These are phyloP conservation scores for Drosophila burlai DNA, from an alignment of 1,140 invertebrate species.

Conservation along the genomic window DNA sequence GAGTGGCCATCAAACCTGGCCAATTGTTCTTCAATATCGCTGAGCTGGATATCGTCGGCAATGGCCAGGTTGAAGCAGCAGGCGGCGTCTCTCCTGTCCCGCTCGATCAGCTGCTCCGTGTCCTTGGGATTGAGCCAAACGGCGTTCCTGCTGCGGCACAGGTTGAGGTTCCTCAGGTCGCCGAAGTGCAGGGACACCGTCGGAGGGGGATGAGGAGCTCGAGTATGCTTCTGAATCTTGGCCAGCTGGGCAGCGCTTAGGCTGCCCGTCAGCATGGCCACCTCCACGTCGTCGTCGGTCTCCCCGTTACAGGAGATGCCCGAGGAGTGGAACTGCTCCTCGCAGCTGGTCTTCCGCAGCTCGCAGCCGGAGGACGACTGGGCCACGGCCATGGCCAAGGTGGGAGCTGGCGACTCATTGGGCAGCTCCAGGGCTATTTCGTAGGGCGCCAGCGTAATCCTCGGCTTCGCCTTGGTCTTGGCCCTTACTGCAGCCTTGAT, in stretches of 20 bases:
- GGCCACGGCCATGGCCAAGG: slow-evolving; percentile 59
- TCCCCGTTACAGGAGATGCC: slow-evolving; percentile 79
- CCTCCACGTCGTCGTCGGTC: slow-evolving; percentile 75
- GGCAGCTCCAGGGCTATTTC: slow-evolving; percentile 68
- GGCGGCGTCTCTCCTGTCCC: slow-evolving; percentile 7
- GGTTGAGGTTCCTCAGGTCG: slow-evolving; percentile 71
- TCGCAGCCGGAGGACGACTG: slow-evolving; percentile 53
- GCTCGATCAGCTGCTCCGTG: slow-evolving; percentile 52
- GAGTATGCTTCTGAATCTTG: slow-evolving; percentile 35
- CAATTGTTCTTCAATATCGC: slow-evolving; percentile 85
- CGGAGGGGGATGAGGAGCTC: neutral
- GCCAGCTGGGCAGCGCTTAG: slow-evolving; percentile 56
- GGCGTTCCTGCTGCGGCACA: slow-evolving; percentile 74
- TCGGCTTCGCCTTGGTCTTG: slow-evolving; percentile 62
- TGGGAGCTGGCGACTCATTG: slow-evolving; percentile 41
- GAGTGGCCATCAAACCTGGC: slow-evolving; percentile 72
- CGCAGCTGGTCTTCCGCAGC: slow-evolving; percentile 46
- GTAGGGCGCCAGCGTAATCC: slow-evolving; percentile 60
- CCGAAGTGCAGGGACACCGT: slow-evolving; percentile 42
- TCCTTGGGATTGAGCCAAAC: slow-evolving; percentile 77
- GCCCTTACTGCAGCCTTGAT: slow-evolving; percentile 62
- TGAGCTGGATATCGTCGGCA: slow-evolving; percentile 79
- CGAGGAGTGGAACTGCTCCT: slow-evolving; percentile 82
- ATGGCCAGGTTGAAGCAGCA: slow-evolving; percentile 64
- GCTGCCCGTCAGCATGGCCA: slow-evolving; percentile 77